These are phyloP conservation scores for Pardosa pseudoannulata DNA, from an alignment of 2,888 invertebrate genomes.

Conservation along the genomic window DNA sequence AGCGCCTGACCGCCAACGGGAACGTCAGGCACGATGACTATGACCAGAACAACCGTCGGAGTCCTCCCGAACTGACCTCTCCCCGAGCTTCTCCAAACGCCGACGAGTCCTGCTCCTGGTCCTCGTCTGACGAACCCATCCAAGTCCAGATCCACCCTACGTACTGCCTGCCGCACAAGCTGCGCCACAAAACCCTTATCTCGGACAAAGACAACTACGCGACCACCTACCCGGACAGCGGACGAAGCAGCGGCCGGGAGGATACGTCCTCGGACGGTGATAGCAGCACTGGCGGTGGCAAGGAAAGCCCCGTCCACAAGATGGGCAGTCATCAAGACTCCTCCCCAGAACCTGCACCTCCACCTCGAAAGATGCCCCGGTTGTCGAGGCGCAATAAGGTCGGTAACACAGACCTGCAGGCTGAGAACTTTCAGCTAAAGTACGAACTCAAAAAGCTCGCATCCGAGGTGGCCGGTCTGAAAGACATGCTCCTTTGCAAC, in stretches of 20 bases:
- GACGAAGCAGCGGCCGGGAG: constrained; percentile 83
- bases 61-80: constrained; percentile 79
- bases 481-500: constrained; percentile 77
- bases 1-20: constrained; percentile 23
- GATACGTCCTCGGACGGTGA: constrained; percentile 88
- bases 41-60: constrained; percentile 81
- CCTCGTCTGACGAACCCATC: constrained; percentile 69
- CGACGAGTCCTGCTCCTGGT: constrained; percentile 74
- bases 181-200: constrained; percentile 92
- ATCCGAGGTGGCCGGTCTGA: constrained; percentile 92
- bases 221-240: constrained; percentile 83
- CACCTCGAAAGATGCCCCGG: constrained; percentile 75
- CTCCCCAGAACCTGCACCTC: constrained; percentile 60
- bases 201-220: constrained; percentile 87
- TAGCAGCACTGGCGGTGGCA: constrained; percentile 49
- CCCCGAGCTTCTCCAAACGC: constrained; percentile 32
- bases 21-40: constrained; percentile 64
- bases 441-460: constrained; percentile 91
- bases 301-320: constrained; percentile 75
- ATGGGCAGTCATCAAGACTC: constrained; percentile 74
- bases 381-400: constrained; percentile 28
- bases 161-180: constrained; percentile 87
- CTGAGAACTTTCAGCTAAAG: constrained; percentile 80
- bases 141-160: constrained; percentile 78
- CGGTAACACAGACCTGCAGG: constrained; percentile 80